Percentiles rank a stretch among this genome's conserved stretches.
Evolutionary conservation across 53 echinoderm and acorn worm genomes (phyloP).

Genomic region (Patiria pectinifera): DNA sequence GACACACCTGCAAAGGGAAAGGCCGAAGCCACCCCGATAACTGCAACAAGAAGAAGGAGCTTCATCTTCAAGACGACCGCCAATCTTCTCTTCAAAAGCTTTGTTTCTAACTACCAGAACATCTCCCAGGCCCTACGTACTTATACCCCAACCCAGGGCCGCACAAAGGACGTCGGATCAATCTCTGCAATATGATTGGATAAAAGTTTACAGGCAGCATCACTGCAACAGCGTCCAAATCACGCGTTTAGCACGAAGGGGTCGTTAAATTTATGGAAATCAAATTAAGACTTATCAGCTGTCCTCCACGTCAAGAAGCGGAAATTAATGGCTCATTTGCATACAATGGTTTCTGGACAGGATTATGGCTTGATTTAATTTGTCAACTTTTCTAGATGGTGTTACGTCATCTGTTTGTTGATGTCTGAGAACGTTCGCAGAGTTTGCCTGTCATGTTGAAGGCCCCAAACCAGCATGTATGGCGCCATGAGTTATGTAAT

Average conservation of each 20-base stretch:
- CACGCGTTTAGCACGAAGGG: neutral
- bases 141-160: neutral
- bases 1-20: slow-evolving; percentile 7
- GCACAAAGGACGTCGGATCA: neutral
- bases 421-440: no score
- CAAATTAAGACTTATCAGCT: neutral
- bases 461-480: no score
- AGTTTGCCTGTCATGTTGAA: no score
- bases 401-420: neutral
- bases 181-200: neutral
- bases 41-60: slow-evolving; percentile 13
- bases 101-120: neutral
- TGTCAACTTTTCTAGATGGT: neutral
- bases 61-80: slow-evolving; percentile 15
- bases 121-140: neutral
- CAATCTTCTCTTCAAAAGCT: neutral
- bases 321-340: neutral
- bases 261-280: no score
- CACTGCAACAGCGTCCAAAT: neutral
- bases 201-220: neutral
- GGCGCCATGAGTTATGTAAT: no score
- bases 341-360: slow-evolving; percentile 10
- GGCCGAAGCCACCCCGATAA: slow-evolving; percentile 42
- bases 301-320: neutral
- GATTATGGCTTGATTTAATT: neutral